A percentile compares a stretch with the other conserved stretches of the same genome.
phyloP scores from a whole-genome alignment of 2,797 vertebrate genomes.

The Syndactyla subalaris region DNA sequence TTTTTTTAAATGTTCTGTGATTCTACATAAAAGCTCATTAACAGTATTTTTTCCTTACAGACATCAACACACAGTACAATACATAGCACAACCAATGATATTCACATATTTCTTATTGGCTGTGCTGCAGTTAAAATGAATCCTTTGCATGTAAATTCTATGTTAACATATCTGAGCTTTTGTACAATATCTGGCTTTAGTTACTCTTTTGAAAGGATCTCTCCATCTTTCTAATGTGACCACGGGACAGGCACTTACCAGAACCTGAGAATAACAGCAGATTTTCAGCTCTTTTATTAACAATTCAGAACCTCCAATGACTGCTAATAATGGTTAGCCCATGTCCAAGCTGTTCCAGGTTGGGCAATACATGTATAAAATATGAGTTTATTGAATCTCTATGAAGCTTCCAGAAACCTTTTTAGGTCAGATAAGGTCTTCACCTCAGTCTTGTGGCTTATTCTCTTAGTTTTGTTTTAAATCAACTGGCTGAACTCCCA shows the following conservation, averaged over 20 bases:
- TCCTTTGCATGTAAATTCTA: not conserved
- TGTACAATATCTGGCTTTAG: not conserved
- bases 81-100: not conserved
- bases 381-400: not conserved
- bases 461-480: not conserved
- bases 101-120: not conserved
- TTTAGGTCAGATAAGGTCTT: not conserved
- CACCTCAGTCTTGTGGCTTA: not conserved
- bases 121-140: not conserved
- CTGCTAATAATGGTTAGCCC: not conserved
- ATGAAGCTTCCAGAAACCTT: not conserved
- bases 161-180: not conserved
- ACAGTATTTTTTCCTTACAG: not conserved
- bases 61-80: not conserved
- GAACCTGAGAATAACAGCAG: not conserved
- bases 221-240: not conserved
- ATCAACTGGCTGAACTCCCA: not conserved
- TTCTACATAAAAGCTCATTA: not conserved
- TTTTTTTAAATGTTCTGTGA: not conserved
- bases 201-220: not conserved
- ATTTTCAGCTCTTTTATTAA: slow-evolving; percentile 24
- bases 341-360: not conserved
- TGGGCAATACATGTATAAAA: not conserved
- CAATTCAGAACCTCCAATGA: not conserved
- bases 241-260: not conserved